A percentile compares a stretch with the other conserved stretches of the same genome.
Conservation (phyloP, 1,140 invertebrate genomes). For the Tetragonula clypearis region DNA sequence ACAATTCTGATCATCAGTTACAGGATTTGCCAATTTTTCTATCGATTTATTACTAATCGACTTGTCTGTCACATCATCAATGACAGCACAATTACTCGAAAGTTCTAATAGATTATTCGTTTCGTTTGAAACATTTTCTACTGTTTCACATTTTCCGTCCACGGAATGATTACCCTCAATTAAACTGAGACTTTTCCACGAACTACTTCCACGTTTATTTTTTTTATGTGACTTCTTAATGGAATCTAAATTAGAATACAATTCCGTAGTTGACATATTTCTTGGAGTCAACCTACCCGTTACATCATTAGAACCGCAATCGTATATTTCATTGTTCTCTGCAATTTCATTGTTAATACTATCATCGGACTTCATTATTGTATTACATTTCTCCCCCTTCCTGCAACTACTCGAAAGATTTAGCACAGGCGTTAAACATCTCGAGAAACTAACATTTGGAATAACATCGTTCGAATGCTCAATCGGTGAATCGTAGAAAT, state of each 20-base stretch:
- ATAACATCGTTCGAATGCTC: constrained; percentile 34
- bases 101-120: not conserved
- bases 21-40: constrained; percentile 60
- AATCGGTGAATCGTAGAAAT: constrained; percentile 17
- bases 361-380: not conserved
- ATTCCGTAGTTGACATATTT: constrained; percentile 63
- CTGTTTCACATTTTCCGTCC: not conserved
- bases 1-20: not conserved
- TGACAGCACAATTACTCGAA: not conserved
- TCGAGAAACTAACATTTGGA: constrained; percentile 30
- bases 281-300: constrained; percentile 66
- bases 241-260: constrained; percentile 70
- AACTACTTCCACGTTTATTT: constrained; percentile 64
- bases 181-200: not conserved
- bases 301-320: not conserved
- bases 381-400: not conserved
- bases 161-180: not conserved
- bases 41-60: not conserved
- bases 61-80: not conserved
- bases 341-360: not conserved
- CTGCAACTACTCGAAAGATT: constrained; percentile 32
- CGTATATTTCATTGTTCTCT: not conserved
- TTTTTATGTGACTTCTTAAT: constrained; percentile 78
- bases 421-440: constrained; percentile 50
- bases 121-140: too few relatives aligned